Base-by-base conservation (phyloP, 2,797 vertebrate species). In the Basileuterus tristriatus region DNA sequence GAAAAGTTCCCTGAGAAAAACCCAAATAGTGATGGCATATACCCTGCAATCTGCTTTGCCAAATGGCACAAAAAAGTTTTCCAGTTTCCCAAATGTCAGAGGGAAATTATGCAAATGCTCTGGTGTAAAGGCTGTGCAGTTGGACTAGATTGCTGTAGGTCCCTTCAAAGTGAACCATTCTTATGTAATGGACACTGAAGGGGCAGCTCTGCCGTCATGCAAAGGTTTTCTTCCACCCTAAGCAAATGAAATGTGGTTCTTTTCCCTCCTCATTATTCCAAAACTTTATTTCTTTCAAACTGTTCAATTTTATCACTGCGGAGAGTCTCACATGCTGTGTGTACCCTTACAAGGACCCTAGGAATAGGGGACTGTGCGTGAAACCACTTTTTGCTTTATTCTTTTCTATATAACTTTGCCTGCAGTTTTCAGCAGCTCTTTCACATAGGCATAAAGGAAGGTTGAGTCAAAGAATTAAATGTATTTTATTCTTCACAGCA, bases 401-500 rank as follows among this genome's bases (percentile, higher is more conserved):
- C 79, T 89, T 94, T 89, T 53, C 55, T 75, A 55, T 19, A 37
- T 70, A 91, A 93, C 62, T 94, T 94, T 56, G 83, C 87, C 95
- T 93, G 69, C 58, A 81, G 65, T 90, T 94, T 95, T 91, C 82
- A 90, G 76, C 71, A 91, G 43, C 50, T 75, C 89, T 94, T 95
- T 93, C 89, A 88, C 1, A 0, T 41, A 86, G 53, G 64, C 64
- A 86, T 88, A 95, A 95, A 94, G 46, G 49, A 39, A 83, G 89
- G 19, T 30, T 94, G 89, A 96, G 85, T 94, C 94, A 96, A 92
- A 90, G 69, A 89, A 77, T 78, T 87, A 94, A 95, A 89, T 78
- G 46, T 39, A 88, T 94, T 96, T 93, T 60, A 86, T 91, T 96
- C 76, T 88, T 95, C 95, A 64, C 96, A 95, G 96, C 94, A 71